These are phyloP conservation scores for Petrocephalus microphthalmus DNA, from an alignment of 2,113 vertebrate genomes.

Conservation along the genomic window DNA sequence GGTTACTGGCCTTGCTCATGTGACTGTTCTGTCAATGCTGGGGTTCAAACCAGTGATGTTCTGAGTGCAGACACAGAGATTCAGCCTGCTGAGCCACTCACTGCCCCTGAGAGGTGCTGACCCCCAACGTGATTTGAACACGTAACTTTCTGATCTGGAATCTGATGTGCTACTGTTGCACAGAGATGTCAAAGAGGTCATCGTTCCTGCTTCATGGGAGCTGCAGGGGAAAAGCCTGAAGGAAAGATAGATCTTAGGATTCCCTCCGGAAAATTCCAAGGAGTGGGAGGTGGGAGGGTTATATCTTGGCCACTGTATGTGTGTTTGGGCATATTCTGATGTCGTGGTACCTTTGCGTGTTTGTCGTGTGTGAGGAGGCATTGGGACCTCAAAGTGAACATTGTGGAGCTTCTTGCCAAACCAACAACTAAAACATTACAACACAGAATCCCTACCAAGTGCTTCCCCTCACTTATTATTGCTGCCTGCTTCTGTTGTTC, in stretches of 20 bases:
- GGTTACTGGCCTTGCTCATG: not conserved
- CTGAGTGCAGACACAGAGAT: not conserved
- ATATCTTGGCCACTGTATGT: not conserved
- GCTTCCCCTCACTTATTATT: not conserved
- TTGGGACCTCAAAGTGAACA: not conserved
- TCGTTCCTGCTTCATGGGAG: not conserved
- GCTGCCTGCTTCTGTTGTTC: not conserved
- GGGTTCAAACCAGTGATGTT: not conserved
- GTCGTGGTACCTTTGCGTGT: not conserved
- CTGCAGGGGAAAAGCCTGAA: not conserved
- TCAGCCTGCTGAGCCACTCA: not conserved
- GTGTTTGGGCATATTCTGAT: not conserved
- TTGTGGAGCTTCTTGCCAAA: not conserved
- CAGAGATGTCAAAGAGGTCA: not conserved
- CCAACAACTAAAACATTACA: not conserved
- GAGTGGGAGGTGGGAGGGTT: not conserved
- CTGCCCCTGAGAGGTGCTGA: not conserved
- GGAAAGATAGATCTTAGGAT: not conserved
- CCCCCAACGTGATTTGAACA: not conserved
- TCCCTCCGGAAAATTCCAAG: not conserved
- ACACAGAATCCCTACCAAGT: not conserved
- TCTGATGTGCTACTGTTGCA: not conserved
- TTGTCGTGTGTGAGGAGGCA: not conserved
- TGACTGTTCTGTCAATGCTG: not conserved
- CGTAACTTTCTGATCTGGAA: not conserved